Evolutionary conservation across 2,113 vertebrate genomes (phyloP).

Genomic region (Gambusia holbrooki): DNA sequence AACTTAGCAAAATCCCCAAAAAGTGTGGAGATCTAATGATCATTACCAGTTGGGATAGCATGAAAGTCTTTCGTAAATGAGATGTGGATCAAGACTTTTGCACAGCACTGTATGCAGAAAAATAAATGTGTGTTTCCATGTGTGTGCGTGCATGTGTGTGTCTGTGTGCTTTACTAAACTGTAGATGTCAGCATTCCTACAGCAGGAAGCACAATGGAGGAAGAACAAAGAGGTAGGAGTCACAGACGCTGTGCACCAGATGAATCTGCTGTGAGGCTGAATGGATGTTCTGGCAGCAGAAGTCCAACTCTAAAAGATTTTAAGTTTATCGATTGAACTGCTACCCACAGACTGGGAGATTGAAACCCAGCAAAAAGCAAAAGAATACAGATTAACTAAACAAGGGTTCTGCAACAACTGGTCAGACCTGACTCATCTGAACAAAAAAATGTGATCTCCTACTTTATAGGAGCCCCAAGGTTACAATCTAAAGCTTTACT

Average conservation of each 20-base stretch:
- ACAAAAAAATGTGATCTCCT: too few relatives aligned
- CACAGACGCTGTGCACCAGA: conserved; percentile 59
- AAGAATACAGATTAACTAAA: too few relatives aligned
- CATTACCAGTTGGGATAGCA: conserved; percentile 6
- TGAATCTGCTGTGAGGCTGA: conserved; percentile 39
- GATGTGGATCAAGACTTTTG: neutral
- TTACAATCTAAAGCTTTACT: neutral
- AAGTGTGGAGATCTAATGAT: too few relatives aligned
- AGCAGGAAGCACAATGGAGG: conserved; percentile 74
- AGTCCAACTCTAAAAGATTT: conserved; percentile 24
- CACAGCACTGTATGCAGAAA: conserved; percentile 25
- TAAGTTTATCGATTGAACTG: neutral
- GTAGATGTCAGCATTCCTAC: conserved; percentile 79
- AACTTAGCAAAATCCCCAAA: too few relatives aligned
- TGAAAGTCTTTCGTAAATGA: neutral
- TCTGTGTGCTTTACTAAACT: conserved; percentile 53
- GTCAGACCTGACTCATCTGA: too few relatives aligned
- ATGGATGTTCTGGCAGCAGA: conserved; percentile 28
- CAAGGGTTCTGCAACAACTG: too few relatives aligned
- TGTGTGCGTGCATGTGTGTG: conserved; percentile 39
- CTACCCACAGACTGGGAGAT: neutral
- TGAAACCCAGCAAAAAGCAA: neutral
- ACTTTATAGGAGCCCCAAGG: too few relatives aligned
- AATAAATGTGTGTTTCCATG: conserved; percentile 34
- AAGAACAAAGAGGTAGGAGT: conserved; percentile 70